phyloP scores from a whole-genome alignment of 2,888 invertebrate genomes.

The Gari tellinella region DNA sequence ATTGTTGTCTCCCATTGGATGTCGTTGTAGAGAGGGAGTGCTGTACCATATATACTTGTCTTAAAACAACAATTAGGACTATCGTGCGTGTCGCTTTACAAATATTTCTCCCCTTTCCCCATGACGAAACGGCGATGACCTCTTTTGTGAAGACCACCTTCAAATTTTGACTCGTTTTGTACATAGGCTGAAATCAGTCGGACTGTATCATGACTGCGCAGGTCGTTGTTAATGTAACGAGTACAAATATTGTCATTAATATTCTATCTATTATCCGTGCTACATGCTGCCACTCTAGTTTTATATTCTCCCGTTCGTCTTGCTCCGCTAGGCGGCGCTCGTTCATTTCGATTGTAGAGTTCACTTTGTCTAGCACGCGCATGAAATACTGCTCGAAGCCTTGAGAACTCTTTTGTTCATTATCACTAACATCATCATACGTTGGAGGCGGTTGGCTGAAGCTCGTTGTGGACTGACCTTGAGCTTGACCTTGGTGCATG shows the following conservation, averaged over 20 bases:
- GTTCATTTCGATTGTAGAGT: constrained; percentile 91
- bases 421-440: constrained; percentile 8
- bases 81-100: too few species aligned
- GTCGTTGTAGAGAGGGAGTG: too few species aligned
- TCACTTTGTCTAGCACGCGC: constrained; percentile 89
- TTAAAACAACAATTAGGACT: too few species aligned
- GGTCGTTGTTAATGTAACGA: constrained; percentile 85
- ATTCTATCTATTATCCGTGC: constrained; percentile 92
- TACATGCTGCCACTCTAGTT: constrained; percentile 90
- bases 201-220: constrained; percentile 80
- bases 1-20: too few species aligned
- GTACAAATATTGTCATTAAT: constrained; percentile 85
- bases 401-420: background rate
- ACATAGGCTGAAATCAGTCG: background rate
- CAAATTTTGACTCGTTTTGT: too few species aligned
- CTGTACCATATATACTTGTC: too few species aligned
- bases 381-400: constrained; percentile 88
- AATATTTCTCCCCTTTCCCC: too few species aligned
- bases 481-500: constrained; percentile 18
- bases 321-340: constrained; percentile 91
- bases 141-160: too few species aligned
- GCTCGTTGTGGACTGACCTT: constrained; percentile 1
- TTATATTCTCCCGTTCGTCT: constrained; percentile 91
- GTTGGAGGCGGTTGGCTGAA: constrained; percentile 16
- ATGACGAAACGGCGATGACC: too few species aligned